Conservation (phyloP, 2,888 invertebrate species). For the Rhyacophila evoluta region DNA sequence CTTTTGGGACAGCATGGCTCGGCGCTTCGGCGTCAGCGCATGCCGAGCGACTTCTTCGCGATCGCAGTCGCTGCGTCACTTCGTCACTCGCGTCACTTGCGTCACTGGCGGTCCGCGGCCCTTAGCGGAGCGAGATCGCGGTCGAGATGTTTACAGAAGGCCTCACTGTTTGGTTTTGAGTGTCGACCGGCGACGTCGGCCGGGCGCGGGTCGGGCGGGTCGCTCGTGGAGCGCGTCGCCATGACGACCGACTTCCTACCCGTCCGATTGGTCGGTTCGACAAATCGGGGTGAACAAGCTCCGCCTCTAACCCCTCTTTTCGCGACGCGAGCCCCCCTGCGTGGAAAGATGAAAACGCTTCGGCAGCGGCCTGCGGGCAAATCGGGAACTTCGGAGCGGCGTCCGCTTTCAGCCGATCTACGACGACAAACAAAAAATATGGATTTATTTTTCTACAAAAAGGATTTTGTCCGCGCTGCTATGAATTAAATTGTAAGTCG, state of each 20-base stretch:
- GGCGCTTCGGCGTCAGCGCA: conserved; percentile 65
- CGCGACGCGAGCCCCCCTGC: conserved; percentile 29
- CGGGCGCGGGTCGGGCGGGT: conserved; percentile 54
- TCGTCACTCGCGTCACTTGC: conserved; percentile 57
- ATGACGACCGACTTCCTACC: conserved; percentile 56
- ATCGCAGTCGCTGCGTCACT: conserved; percentile 27
- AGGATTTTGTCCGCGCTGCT: no score
- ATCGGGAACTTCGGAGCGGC: conserved; percentile 4
- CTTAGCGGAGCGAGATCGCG: conserved; percentile 63
- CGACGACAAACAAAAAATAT: background rate
- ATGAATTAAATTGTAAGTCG: no score
- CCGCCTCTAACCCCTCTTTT: conserved; percentile 56
- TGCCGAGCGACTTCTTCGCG: conserved; percentile 34
- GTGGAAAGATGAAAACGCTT: conserved; percentile 41
- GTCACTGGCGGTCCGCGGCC: conserved; percentile 37
- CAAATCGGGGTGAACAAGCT: conserved; percentile 52
- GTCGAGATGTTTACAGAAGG: conserved; percentile 71
- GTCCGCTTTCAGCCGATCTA: background rate
- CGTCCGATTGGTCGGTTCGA: conserved; percentile 37
- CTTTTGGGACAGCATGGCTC: conserved; percentile 75
- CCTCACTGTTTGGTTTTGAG: conserved; percentile 50
- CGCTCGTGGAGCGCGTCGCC: conserved; percentile 51
- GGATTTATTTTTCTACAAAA: no score
- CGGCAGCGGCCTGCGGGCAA: background rate
- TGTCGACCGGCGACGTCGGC: conserved; percentile 59